phyloP scores from a whole-genome alignment of 2,113 vertebrate genomes.

The Terrapene triunguis region DNA sequence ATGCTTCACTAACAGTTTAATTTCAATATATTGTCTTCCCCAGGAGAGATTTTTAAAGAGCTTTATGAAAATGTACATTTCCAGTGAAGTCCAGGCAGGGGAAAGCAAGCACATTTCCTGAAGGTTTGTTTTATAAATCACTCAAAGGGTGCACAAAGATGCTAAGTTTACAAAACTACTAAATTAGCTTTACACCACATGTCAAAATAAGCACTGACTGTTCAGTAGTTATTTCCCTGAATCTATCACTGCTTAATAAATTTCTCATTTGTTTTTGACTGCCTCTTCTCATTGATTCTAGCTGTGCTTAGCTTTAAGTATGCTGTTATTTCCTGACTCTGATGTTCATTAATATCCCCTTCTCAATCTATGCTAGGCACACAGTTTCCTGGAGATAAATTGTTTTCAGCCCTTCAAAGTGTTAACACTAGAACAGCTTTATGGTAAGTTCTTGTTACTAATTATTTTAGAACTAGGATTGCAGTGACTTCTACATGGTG shows the following conservation, averaged over 20 bases:
- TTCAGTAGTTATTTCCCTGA: constrained; percentile 27
- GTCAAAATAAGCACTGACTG: constrained; percentile 31
- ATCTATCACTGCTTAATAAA: constrained; percentile 67
- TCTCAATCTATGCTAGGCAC: neutral
- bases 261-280: constrained; percentile 57
- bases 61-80: neutral
- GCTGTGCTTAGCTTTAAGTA: constrained; percentile 34
- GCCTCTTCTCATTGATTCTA: constrained; percentile 49
- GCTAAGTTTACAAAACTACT: constrained; percentile 34
- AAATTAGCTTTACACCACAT: constrained; percentile 22
- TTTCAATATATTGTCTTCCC: neutral
- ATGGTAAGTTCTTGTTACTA: constrained; percentile 60
- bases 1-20: constrained; percentile 17
- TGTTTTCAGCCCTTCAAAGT: constrained; percentile 56
- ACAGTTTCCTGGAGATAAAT: constrained; percentile 54
- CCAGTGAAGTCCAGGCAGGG: neutral
- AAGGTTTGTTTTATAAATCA: constrained; percentile 11
- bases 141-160: constrained; percentile 18
- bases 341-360: constrained; percentile 62
- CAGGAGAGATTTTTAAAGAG: neutral
- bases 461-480: constrained; percentile 67
- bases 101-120: neutral
- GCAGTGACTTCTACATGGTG: constrained; percentile 52
- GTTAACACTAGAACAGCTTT: constrained; percentile 52
- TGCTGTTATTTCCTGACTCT: constrained; percentile 26